phyloP scores from a whole-genome alignment of 2,888 invertebrate genomes.

The Papilio demoleus region DNA sequence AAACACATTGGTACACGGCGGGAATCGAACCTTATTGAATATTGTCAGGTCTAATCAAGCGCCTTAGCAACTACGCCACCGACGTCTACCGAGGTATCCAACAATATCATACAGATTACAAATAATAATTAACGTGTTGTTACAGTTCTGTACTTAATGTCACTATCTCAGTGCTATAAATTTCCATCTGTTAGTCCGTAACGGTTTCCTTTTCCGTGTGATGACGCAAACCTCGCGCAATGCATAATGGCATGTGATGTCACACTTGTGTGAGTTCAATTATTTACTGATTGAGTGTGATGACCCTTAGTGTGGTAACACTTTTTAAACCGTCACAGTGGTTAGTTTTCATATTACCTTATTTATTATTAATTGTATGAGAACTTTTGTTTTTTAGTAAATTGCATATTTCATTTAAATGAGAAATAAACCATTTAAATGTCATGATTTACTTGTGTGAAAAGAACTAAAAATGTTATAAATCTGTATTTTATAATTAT shows the following conservation, averaged over 20 bases:
- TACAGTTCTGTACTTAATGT: slow-evolving; percentile 22
- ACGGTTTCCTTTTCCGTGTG: slow-evolving; percentile 58
- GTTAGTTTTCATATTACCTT: slow-evolving; percentile 4
- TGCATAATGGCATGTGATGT: slow-evolving; percentile 60
- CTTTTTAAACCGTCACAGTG: slow-evolving; percentile 23
- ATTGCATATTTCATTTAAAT: background rate
- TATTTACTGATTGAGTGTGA: slow-evolving; percentile 52
- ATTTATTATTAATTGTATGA: background rate
- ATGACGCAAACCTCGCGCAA: slow-evolving; percentile 58
- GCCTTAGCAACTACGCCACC: too few species aligned
- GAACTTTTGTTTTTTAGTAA: too few species aligned
- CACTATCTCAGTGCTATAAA: slow-evolving; percentile 41
- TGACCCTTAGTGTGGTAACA: slow-evolving; percentile 47
- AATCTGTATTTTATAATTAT: too few species aligned
- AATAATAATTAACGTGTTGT: background rate
- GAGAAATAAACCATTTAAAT: too few species aligned
- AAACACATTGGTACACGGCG: too few species aligned
- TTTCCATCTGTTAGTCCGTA: slow-evolving; percentile 51
- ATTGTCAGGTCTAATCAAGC: too few species aligned
- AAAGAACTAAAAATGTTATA: too few species aligned
- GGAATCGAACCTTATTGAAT: too few species aligned
- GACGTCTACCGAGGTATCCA: too few species aligned
- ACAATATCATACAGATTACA: too few species aligned
- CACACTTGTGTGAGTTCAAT: slow-evolving; percentile 49
- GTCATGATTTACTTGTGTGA: too few species aligned